These are phyloP conservation scores for Cabera pusaria DNA, from an alignment of 2,888 invertebrate species.

Conservation along the genomic window DNA sequence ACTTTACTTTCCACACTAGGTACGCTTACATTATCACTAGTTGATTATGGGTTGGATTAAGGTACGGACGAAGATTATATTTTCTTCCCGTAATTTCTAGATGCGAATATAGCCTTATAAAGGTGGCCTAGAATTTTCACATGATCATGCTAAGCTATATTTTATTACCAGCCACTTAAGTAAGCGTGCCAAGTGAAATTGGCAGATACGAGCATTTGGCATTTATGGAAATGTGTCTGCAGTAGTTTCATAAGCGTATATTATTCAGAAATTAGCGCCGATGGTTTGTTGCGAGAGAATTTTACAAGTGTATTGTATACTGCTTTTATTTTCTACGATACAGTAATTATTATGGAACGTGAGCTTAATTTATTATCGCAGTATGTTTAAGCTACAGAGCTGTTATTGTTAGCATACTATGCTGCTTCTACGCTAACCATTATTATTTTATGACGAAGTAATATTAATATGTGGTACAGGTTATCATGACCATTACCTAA, in stretches of 20 bases:
- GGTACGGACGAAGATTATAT: too few species aligned
- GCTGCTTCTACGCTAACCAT: too few species aligned
- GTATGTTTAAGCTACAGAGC: too few species aligned
- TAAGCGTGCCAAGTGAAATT: conserved; percentile 38
- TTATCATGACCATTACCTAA: too few species aligned
- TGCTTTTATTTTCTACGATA: background rate
- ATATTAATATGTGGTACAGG: too few species aligned
- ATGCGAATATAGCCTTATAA: too few species aligned
- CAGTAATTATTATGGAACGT: conserved; percentile 1
- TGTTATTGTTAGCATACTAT: too few species aligned
- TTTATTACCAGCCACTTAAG: conserved; percentile 30
- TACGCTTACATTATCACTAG: too few species aligned
- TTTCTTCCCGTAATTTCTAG: too few species aligned
- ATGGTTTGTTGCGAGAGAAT: background rate
- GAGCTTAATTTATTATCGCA: conserved; percentile 1
- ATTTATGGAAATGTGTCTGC: conserved; percentile 41
- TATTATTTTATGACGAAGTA: too few species aligned
- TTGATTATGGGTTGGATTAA: too few species aligned
- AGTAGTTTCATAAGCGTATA: conserved; percentile 31
- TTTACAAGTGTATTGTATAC: background rate
- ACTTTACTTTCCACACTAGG: too few species aligned
- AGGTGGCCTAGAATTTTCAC: conserved; percentile 13
- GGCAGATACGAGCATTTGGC: conserved; percentile 41
- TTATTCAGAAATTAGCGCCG: conserved; percentile 13
- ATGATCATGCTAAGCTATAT: conserved; percentile 24